Percentiles rank a stretch among this genome's conserved stretches.
phyloP scores from a whole-genome alignment of 2,888 invertebrate genomes.

The Phengaris alcon region DNA sequence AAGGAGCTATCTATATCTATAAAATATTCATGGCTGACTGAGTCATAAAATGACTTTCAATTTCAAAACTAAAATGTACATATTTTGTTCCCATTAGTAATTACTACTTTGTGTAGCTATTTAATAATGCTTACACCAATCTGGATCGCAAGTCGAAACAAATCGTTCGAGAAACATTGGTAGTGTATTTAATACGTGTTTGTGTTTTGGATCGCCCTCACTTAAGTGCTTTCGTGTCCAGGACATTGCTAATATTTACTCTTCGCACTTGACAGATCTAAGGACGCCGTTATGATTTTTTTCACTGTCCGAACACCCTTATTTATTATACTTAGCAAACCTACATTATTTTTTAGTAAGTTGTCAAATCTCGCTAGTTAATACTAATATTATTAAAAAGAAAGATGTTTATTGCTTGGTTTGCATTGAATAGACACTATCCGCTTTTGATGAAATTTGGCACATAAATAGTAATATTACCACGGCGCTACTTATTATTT shows the following conservation, averaged over 20 bases:
- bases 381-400: neutral
- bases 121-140: conserved; percentile 20
- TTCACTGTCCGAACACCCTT: conserved; percentile 12
- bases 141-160: conserved; percentile 18
- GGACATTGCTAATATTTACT: conserved; percentile 57
- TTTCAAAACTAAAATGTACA: too few species aligned
- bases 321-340: neutral
- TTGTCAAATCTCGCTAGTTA: neutral
- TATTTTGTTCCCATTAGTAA: neutral
- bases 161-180: conserved; percentile 20
- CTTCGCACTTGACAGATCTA: conserved; percentile 48
- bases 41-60: too few species aligned
- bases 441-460: too few species aligned
- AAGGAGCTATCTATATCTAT: too few species aligned
- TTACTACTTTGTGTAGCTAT: neutral
- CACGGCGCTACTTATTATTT: too few species aligned
- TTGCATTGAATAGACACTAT: too few species aligned
- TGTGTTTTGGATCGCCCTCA: conserved; percentile 27
- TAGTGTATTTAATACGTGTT: conserved; percentile 26
- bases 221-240: conserved; percentile 52
- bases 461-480: too few species aligned
- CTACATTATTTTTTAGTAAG: neutral
- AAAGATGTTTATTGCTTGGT: too few species aligned
- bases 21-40: too few species aligned
- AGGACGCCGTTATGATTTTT: conserved; percentile 9